Conservation (phyloP, 2,113 vertebrate species). For the Nansenia antarctica region DNA sequence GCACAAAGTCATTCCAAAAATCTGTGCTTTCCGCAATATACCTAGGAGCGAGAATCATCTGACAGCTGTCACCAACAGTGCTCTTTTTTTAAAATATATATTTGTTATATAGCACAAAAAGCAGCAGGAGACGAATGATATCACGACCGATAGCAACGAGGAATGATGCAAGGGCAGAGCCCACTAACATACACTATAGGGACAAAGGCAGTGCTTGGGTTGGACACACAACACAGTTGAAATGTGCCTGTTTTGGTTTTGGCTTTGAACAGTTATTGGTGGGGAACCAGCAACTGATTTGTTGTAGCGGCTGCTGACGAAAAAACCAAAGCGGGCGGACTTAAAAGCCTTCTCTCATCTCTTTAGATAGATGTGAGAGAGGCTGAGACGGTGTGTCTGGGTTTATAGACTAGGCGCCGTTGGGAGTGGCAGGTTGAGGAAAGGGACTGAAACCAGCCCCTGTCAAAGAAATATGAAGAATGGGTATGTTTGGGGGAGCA, state of each 20-base stretch:
- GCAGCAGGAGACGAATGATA: neutral
- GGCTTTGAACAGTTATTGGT: too few species aligned
- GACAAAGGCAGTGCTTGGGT: neutral
- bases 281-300: constrained; percentile 49
- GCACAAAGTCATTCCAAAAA: too few species aligned
- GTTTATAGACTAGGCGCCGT: too few species aligned
- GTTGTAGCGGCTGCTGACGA: constrained; percentile 35
- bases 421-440: constrained; percentile 62
- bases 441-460: constrained; percentile 65
- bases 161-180: neutral
- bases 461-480: too few species aligned
- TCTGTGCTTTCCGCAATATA: too few species aligned
- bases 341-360: constrained; percentile 67
- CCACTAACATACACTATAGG: neutral
- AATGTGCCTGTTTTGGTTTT: constrained; percentile 39
- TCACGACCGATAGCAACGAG: neutral
- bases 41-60: neutral
- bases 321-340: constrained; percentile 55
- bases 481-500: too few species aligned
- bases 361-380: constrained; percentile 56
- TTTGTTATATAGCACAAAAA: too few species aligned
- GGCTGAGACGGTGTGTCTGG: constrained; percentile 56
- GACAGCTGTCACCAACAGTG: neutral
- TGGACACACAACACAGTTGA: constrained; percentile 13
- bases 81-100: neutral